phyloP scores from a whole-genome alignment of 2,113 vertebrate species.

The Python bivittatus region DNA sequence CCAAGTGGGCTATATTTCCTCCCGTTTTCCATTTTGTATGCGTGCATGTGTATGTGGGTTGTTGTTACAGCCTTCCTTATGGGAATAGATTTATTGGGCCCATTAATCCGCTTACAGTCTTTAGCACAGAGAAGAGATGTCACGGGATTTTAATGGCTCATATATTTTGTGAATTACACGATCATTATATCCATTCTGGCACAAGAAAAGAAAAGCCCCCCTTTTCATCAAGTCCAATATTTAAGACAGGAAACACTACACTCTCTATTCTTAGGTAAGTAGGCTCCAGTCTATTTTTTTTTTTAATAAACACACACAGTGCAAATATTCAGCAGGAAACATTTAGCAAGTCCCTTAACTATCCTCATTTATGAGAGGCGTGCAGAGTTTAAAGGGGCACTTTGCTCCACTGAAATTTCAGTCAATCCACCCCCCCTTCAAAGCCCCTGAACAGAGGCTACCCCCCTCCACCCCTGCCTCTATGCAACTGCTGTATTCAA shows the following conservation, averaged over 20 bases:
- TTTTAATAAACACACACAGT: background rate
- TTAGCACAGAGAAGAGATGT: conserved; percentile 62
- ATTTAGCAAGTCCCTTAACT: background rate
- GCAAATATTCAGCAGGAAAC: background rate
- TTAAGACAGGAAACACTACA: conserved; percentile 15
- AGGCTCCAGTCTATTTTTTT: background rate
- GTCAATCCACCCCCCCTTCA: no score
- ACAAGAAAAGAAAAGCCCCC: conserved; percentile 10
- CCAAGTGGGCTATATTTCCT: conserved; percentile 51
- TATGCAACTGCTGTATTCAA: no score
- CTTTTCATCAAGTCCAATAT: conserved; percentile 40
- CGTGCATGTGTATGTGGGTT: conserved; percentile 19
- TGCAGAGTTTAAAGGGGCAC: background rate
- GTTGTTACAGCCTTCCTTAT: conserved; percentile 55
- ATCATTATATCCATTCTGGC: conserved; percentile 53
- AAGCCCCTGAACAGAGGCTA: no score
- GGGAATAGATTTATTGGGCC: conserved; percentile 67
- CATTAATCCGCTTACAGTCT: conserved; percentile 66
- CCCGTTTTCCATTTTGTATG: conserved; percentile 42
- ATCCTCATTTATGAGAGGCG: background rate
- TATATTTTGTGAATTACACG: conserved; percentile 60
- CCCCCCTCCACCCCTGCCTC: no score
- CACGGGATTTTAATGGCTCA: conserved; percentile 56
- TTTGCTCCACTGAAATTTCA: no score
- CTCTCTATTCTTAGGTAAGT: background rate